Percentiles rank a stretch among this genome's conserved stretches.
phyloP scores from a whole-genome alignment of 2,888 invertebrate species.

The Molorchus minor region DNA sequence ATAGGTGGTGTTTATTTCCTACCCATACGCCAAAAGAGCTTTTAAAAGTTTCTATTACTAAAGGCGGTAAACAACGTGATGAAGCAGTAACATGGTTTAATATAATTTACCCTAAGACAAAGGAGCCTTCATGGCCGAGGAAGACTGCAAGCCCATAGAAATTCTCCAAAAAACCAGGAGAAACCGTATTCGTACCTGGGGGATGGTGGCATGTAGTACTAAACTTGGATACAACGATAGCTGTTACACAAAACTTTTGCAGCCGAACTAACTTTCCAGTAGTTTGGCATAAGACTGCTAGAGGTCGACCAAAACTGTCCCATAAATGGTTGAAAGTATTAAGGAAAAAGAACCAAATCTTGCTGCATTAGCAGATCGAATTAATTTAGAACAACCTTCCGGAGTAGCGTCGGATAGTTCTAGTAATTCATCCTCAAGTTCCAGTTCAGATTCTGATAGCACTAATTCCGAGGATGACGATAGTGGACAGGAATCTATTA shows the following conservation, averaged over 20 bases:
- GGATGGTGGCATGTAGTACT: slow-evolving; percentile 99
- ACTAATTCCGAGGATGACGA: slow-evolving; percentile 69
- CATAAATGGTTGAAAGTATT: slow-evolving; percentile 83
- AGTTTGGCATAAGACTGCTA: slow-evolving; percentile 97
- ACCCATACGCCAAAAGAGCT: slow-evolving; percentile 95
- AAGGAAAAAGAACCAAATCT: slow-evolving; percentile 77
- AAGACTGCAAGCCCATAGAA: slow-evolving; percentile 90
- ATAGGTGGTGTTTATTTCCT: slow-evolving; percentile 96
- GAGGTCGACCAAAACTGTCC: slow-evolving; percentile 94
- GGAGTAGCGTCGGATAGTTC: slow-evolving; percentile 96
- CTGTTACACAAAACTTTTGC: slow-evolving; percentile 98
- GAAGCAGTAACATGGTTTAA: slow-evolving; percentile 99
- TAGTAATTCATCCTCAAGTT: slow-evolving; percentile 82
- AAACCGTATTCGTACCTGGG: slow-evolving; percentile 97
- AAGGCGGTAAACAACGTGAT: slow-evolving; percentile 97
- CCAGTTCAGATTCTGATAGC: slow-evolving; percentile 58
- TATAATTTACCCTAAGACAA: slow-evolving; percentile 92
- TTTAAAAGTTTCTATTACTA: slow-evolving; percentile 86
- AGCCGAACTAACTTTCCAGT: slow-evolving; percentile 95
- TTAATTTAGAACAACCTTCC: slow-evolving; percentile 86
- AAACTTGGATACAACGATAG: slow-evolving; percentile 95
- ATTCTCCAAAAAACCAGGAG: slow-evolving; percentile 94
- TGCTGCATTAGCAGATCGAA: slow-evolving; percentile 79
- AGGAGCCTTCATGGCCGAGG: slow-evolving; percentile 89
- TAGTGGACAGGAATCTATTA: slow-evolving; percentile 89